Percentiles rank a stretch among this genome's conserved stretches.
Evolutionary conservation across 2,888 invertebrate species (phyloP).

Genomic region (Embidobia sp.): DNA sequence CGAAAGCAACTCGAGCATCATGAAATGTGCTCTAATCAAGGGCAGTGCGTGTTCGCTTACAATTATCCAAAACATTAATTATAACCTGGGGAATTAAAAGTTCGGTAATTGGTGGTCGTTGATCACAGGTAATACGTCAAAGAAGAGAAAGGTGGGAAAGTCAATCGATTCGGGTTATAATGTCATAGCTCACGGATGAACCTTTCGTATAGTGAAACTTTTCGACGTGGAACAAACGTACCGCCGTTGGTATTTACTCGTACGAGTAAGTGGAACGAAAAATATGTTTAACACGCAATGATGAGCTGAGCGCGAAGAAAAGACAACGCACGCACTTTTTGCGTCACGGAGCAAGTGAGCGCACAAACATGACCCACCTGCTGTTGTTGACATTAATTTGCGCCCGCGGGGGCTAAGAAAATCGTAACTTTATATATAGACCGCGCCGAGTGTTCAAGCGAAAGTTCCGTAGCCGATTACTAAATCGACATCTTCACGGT

Average conservation of each 20-base stretch:
- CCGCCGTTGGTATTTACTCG: conserved; percentile 36
- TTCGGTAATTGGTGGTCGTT: conserved; percentile 26
- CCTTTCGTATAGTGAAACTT: conserved; percentile 64
- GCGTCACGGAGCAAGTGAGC: background rate
- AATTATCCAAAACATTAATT: background rate
- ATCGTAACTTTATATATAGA: conserved; percentile 32
- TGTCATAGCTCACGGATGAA: conserved; percentile 54
- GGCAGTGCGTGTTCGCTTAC: no score
- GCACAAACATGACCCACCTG: conserved; percentile 53
- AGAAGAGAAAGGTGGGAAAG: conserved; percentile 62
- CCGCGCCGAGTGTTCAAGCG: conserved; percentile 8
- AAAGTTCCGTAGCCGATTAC: conserved; percentile 49
- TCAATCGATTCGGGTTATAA: conserved; percentile 61
- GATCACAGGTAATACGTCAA: conserved; percentile 30
- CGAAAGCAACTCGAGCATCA: no score
- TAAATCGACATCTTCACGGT: conserved; percentile 55
- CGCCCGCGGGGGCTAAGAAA: conserved; percentile 16
- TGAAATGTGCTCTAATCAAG: no score
- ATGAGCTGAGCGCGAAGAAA: conserved; percentile 68
- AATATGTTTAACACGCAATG: conserved; percentile 55
- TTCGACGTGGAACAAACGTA: conserved; percentile 37
- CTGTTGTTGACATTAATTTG: conserved; percentile 42
- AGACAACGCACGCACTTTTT: conserved; percentile 44
- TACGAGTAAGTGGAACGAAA: conserved; percentile 66
- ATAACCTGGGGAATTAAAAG: conserved; percentile 33